Base-by-base conservation (phyloP, 2,797 vertebrate genomes). In the Gymnodraco acuticeps region DNA sequence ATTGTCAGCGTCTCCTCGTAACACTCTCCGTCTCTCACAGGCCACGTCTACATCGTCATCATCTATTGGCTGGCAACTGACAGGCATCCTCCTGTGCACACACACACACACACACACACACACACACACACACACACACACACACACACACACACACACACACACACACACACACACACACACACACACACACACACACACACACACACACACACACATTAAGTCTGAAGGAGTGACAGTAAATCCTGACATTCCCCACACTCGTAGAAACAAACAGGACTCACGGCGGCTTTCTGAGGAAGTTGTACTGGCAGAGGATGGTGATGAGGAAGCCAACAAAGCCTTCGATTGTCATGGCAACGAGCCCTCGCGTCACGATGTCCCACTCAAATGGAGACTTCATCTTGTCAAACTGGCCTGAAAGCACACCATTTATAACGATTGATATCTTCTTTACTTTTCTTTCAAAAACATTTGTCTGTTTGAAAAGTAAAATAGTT, bases 341-440 rank as follows among this genome's bases (percentile, higher is more conserved):
- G 61, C 98, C 98, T 89, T 99, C 98, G 0, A 98, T 92, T 0
- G 97, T 96, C 98, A 99, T 99, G 80, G 98, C 98, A 14, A 99
- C 98, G 0, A 99, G 94, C 17, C 97, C 97, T 5, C 97, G 93
- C 0, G 98, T 98, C 89, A 99, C 97, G 0, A 99, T 99, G 87
- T 99, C 98, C 98, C 98, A 99, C 86, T 99, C 97, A 0, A 99
- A 99, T 0, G 98, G 98, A 0, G 98, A 99, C 83, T 98, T 99
- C 93, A 99, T 96, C 90, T 99, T 99, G 93, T 98, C 97, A 9
- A 98, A 97, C 86, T 99, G 97, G 73, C 98, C 98, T 99, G 91
- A 65, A 78, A 87, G 48, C 27, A 82, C 27, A 88, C 0, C 0
- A 66, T 67, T 66, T 9, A 75, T 16, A 74, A 16, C 23, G 55